phyloP scores from a whole-genome alignment of 2,888 invertebrate genomes.

The Mesorhabditis belari region DNA sequence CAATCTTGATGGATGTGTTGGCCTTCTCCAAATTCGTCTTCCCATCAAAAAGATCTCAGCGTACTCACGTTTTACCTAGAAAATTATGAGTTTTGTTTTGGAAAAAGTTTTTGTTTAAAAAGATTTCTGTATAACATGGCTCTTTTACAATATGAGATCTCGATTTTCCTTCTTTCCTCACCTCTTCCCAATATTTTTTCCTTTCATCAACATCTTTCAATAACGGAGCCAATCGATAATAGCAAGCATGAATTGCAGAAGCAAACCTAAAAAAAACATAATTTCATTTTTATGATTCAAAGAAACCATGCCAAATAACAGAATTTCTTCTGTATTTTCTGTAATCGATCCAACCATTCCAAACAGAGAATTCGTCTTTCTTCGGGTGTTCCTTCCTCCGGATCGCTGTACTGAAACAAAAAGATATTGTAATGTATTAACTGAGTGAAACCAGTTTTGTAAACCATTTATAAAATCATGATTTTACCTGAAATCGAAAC shows the following conservation, averaged over 20 bases:
- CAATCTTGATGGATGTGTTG: conserved; percentile 32
- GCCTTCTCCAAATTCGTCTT: conserved; percentile 32
- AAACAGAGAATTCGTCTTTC: conserved; percentile 25
- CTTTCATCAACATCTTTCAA: conserved; percentile 23
- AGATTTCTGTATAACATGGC: neutral
- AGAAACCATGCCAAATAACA: conserved; percentile 38
- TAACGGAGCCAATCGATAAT: conserved; percentile 36
- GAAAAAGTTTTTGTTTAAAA: neutral
- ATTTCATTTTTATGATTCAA: neutral
- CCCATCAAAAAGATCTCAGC: conserved; percentile 41
- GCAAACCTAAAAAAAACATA: conserved; percentile 27
- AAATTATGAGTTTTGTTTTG: neutral
- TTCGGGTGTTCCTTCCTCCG: conserved; percentile 34
- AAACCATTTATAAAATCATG: neutral
- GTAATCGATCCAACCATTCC: conserved; percentile 33
- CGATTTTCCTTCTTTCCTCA: neutral
- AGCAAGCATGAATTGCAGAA: conserved; percentile 37
- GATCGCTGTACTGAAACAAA: conserved; percentile 36
- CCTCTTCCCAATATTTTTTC: conserved; percentile 27
- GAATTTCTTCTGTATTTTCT: conserved; percentile 34
- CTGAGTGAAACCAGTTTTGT: conserved; percentile 13
- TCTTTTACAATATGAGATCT: neutral
- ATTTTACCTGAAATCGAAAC: conserved; percentile 8
- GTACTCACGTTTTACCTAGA: conserved; percentile 29
- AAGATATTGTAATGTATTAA: conserved; percentile 30